Percentiles rank a stretch among this genome's conserved stretches.
These are phyloP conservation scores for Corydoras maculifer DNA, from an alignment of 2,113 vertebrate species.

Conservation along the genomic window DNA sequence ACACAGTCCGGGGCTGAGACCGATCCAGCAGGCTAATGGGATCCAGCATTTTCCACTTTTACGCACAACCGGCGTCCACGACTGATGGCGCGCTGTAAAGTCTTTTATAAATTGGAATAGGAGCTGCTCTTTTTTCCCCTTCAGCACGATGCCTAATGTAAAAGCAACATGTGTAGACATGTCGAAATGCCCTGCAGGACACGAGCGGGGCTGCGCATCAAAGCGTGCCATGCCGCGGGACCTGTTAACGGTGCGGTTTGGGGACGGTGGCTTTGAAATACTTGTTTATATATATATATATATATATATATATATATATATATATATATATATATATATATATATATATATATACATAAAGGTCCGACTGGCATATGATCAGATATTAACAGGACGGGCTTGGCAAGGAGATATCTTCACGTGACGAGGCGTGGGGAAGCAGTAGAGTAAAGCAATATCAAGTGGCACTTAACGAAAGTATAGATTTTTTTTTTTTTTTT, in stretches of 20 bases:
- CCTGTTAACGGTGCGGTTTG: slow-evolving; percentile 42
- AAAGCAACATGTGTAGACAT: slow-evolving; percentile 67
- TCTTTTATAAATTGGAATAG: too few species aligned
- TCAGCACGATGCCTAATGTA: slow-evolving; percentile 36
- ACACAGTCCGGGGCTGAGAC: too few species aligned
- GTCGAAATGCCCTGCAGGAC: slow-evolving; percentile 55
- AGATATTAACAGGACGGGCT: slow-evolving; percentile 80
- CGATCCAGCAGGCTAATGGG: too few species aligned
- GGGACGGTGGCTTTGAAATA: slow-evolving; percentile 34
- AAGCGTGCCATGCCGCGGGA: slow-evolving; percentile 41
- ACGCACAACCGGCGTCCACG: too few species aligned
- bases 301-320: slow-evolving; percentile 50
- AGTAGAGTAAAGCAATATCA: slow-evolving; percentile 71
- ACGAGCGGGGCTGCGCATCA: slow-evolving; percentile 45
- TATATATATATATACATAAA: slow-evolving; percentile 55
- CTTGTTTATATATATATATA: background rate
- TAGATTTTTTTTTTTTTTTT: slow-evolving; percentile 60
- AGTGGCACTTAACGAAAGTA: slow-evolving; percentile 76
- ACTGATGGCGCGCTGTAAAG: too few species aligned
- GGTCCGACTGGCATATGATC: slow-evolving; percentile 81
- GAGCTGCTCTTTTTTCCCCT: background rate
- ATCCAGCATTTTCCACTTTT: too few species aligned
- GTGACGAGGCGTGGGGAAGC: slow-evolving; percentile 80
- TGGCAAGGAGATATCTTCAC: slow-evolving; percentile 75
- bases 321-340: too few species aligned